Evolutionary conservation across 2,797 vertebrate genomes (phyloP).

Genomic region (Gymnoscopelus microlampas): DNA sequence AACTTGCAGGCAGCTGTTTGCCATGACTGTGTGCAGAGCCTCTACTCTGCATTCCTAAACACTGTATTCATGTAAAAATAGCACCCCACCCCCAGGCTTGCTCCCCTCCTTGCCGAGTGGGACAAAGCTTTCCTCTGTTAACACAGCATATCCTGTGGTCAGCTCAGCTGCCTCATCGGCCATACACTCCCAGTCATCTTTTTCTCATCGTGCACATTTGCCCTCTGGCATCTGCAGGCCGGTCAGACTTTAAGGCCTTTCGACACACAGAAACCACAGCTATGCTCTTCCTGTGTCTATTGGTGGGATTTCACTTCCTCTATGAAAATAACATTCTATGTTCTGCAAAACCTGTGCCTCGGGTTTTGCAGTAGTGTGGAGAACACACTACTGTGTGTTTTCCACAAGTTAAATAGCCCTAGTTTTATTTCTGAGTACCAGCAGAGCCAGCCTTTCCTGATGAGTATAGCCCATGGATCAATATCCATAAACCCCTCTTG

Average conservation of each 20-base stretch:
- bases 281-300: conserved; percentile 36
- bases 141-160: conserved; percentile 68
- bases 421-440: background rate
- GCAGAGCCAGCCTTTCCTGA: background rate
- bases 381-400: background rate
- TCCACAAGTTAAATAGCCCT: background rate
- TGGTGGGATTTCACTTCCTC: conserved; percentile 31
- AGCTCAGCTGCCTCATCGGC: conserved; percentile 72
- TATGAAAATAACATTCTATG: background rate
- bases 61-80: conserved; percentile 77
- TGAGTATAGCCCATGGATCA: background rate
- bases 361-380: no score
- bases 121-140: conserved; percentile 75
- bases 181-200: conserved; percentile 58
- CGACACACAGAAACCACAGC: conserved; percentile 24
- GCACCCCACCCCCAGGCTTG: conserved; percentile 35
- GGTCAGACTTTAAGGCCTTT: background rate
- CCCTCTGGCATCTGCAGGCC: conserved; percentile 24
- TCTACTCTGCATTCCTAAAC: conserved; percentile 64
- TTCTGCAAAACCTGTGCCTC: background rate
- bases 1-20: conserved; percentile 68
- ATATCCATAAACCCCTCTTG: background rate
- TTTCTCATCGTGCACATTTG: conserved; percentile 53
- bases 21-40: conserved; percentile 45
- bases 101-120: conserved; percentile 27